Percentiles rank a stretch among this genome's conserved stretches.
Evolutionary conservation across 2,113 vertebrate species (phyloP).

Genomic region (Noturus placidus): DNA sequence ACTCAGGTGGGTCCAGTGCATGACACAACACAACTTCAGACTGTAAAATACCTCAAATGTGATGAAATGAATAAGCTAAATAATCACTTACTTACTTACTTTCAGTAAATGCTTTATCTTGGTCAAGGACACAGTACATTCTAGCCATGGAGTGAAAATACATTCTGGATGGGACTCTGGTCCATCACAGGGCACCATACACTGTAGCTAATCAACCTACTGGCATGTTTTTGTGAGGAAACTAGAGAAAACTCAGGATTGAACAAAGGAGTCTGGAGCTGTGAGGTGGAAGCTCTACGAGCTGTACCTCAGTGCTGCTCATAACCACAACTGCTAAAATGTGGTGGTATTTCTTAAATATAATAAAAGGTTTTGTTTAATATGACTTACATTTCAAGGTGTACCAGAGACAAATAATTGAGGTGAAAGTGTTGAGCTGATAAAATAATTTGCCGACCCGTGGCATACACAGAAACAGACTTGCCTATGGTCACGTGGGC

Average conservation of each 20-base stretch:
- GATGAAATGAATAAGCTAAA: not conserved
- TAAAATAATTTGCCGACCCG: not conserved
- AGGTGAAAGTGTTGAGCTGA: not conserved
- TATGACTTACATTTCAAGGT: not conserved
- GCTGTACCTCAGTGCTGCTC: not conserved
- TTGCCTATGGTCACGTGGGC: not conserved
- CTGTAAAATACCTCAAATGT: not conserved
- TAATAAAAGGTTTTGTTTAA: not conserved
- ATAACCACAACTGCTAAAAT: not conserved
- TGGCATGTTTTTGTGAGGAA: not conserved
- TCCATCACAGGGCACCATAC: not conserved
- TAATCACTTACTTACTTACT: not conserved
- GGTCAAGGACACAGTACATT: not conserved
- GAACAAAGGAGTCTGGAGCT: not conserved
- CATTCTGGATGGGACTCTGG: not conserved
- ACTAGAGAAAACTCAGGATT: not conserved
- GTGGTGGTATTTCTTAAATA: not conserved
- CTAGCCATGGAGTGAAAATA: not conserved
- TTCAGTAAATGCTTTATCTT: not conserved
- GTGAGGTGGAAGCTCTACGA: not conserved
- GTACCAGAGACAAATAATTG: not conserved
- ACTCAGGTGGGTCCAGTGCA: conserved; percentile 60
- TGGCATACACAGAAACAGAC: not conserved
- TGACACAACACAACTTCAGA: not conserved
- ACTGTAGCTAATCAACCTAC: not conserved